Base-by-base conservation (phyloP, 2,797 vertebrate species). In the Ciconia nigra region DNA sequence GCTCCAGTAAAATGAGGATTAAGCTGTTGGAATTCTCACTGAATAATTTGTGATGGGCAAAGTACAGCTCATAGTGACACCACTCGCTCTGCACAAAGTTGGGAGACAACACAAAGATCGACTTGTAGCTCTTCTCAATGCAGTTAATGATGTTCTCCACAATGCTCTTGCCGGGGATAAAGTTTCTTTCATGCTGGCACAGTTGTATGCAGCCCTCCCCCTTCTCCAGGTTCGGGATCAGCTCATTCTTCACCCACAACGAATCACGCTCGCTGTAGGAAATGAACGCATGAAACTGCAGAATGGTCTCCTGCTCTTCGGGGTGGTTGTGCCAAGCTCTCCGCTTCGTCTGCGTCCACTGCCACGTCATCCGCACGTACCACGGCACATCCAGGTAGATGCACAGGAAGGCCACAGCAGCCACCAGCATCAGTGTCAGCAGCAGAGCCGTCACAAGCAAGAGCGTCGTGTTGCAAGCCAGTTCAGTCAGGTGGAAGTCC, bases 1-100 rank as follows among this genome's bases (percentile, higher is more conserved):
- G 98, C 61, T 99, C 98, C 47, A 99, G 98, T 37, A 99, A 93
- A 83, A 99, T 97, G n/a, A 99, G 97, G 82, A 99, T 98, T 39
- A 99, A 94, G 61, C 98, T 98, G 72, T 99, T 95, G 2, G 97
- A 98, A 19, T 98, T 98, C 87, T 98, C 97, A 10, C 95, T 96
- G 35, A 99, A 98, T 8, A 98, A 93, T 52, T 98, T 98, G 96
- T 99, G 99, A 54, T 99, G 99, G 83, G 99, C 99, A 33, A 99
- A 99, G 96, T 99, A 99, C 41, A 99, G 98, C 93, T 99, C 99
- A 7, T 99, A 99, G 96, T 99, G 99, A 77, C 99, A 99, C 99
- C 99, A 99, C 28, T 99, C 99, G 2, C 99, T 99, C 97, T 99
- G 99, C 70, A 99, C 98, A 44, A 99, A 99, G 96, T 99, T 98